These are phyloP conservation scores for Sitta carolinensis DNA, from an alignment of 2,797 vertebrate genomes.

Conservation along the genomic window DNA sequence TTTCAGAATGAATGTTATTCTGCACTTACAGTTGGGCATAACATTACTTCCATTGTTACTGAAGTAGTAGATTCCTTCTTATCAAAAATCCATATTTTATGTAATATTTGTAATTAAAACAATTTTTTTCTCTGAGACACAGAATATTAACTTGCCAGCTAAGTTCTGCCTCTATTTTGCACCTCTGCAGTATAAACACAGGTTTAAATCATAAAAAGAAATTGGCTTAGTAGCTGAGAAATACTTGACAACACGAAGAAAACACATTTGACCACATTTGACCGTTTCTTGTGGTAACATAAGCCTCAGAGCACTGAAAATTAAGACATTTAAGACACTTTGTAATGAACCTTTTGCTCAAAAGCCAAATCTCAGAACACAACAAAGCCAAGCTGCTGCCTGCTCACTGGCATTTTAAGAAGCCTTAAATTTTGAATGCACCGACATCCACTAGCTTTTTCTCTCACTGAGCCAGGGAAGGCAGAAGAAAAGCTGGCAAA, in stretches of 20 bases:
- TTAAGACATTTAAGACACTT: background rate
- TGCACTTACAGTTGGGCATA: background rate
- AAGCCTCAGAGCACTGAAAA: background rate
- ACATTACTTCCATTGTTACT: background rate
- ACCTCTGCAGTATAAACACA: background rate
- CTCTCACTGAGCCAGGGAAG: background rate
- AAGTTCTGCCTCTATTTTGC: background rate
- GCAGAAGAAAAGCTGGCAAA: background rate
- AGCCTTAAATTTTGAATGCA: background rate
- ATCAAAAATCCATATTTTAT: background rate
- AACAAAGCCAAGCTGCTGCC: background rate
- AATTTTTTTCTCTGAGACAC: background rate
- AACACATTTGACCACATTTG: accelerated
- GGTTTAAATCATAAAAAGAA: background rate
- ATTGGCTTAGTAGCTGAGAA: background rate
- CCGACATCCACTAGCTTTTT: background rate
- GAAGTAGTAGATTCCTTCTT: background rate
- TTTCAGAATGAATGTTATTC: background rate
- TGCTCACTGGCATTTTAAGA: background rate
- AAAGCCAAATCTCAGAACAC: background rate
- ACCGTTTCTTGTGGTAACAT: background rate
- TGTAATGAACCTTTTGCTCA: background rate
- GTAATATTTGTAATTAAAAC: background rate
- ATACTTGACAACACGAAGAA: background rate
- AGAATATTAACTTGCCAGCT: background rate